Evolutionary conservation across 2,888 invertebrate genomes (phyloP), one percentile per base, ranked within the genome.

Genomic region (Bedellia somnulentella): DNA sequence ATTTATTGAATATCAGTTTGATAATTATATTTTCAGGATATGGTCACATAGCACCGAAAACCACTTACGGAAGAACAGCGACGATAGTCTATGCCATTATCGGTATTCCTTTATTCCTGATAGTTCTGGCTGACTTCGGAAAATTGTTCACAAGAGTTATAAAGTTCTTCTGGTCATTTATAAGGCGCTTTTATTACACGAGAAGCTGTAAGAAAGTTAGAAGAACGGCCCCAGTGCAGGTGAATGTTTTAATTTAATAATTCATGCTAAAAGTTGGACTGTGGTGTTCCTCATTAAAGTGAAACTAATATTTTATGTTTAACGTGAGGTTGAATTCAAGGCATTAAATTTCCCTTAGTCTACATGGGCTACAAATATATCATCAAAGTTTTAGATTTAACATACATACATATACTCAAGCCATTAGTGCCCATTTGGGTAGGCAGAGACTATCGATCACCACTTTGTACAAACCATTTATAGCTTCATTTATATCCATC

Each of bases 91-190:
- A 99, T 58, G 93, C 98, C 15, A 84, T 93, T 37, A 83, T 98
- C 38, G 98, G 98, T 8, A 97, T 98, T 46, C 98, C 98, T 0
- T 79, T 98, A 46, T 95, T 98, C 63, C 78, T 98, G 42, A 91
- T 98, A 33, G 86, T 96, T 10, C 63, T 99, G 40, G 93, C 95
- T 22, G 95, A 96, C 71, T 89, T 97, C 53, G 97, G 97, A 40
- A 95, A 93, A 75, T 78, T 93, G 6, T 89, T 98, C 53, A 96
- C 95, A 1, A 80, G 93, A 39, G 83, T 83, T 37, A 89, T 96
- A 38, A 96, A 96, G 64, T 91, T 89, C 59, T 70, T 93, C 14
- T 94, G 93, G 92, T 86, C 89, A 0, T 91, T 85, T 49, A 89
- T 91, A 9, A 67, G 92, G 30, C 77, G 92, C 35, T 67, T 92